phyloP scores from a whole-genome alignment of 2,113 vertebrate genomes.

The Oncorhynchus kisutch region DNA sequence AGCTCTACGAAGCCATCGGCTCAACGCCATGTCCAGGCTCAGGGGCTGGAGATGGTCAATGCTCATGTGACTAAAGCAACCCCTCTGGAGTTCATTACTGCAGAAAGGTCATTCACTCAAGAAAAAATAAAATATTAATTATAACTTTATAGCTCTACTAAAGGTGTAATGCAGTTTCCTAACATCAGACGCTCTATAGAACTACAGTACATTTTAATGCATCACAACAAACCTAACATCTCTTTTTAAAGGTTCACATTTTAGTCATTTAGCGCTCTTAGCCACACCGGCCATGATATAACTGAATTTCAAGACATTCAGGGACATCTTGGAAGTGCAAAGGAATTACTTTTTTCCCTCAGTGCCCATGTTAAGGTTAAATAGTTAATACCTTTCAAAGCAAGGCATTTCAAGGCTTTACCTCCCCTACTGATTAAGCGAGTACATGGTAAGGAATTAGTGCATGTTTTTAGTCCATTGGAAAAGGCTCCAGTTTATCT shows the following conservation, averaged over 20 bases:
- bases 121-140: constrained; percentile 67
- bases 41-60: constrained; percentile 43
- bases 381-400: background rate
- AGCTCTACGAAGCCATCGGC: constrained; percentile 55
- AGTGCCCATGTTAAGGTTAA: background rate
- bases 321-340: too few species aligned
- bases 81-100: constrained; percentile 50
- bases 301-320: too few species aligned
- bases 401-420: background rate
- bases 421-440: background rate
- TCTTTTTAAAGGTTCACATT: background rate
- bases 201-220: background rate
- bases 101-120: constrained; percentile 72
- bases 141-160: constrained; percentile 64
- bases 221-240: background rate
- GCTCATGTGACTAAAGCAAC: constrained; percentile 60
- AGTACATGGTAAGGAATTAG: background rate
- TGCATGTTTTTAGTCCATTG: background rate
- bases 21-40: constrained; percentile 49
- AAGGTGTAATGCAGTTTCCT: constrained; percentile 29
- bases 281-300: too few species aligned
- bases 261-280: too few species aligned
- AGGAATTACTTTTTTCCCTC: background rate
- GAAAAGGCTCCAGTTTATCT: background rate
- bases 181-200: background rate